These are phyloP conservation scores for Cuniculus paca DNA, from an alignment of 2,797 vertebrate species.

Conservation along the genomic window DNA sequence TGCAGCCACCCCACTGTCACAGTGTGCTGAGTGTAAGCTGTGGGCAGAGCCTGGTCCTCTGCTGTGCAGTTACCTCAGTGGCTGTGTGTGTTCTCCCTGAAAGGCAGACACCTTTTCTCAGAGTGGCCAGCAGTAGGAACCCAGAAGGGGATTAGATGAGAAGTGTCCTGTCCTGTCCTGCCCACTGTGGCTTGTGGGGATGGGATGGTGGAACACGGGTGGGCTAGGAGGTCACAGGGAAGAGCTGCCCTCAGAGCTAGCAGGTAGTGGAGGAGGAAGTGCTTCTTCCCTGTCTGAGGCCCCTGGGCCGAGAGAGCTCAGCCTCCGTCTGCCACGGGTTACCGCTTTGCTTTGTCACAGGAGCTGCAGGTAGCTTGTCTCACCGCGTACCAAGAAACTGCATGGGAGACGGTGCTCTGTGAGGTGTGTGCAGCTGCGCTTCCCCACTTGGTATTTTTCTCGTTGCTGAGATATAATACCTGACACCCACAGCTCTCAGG, in stretches of 20 bases:
- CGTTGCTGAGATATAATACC: neutral
- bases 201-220: slow-evolving; percentile 79
- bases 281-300: slow-evolving; percentile 85
- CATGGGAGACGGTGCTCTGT: no score
- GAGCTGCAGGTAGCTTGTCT: slow-evolving; percentile 63
- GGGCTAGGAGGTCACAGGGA: slow-evolving; percentile 67
- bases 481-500: neutral
- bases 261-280: slow-evolving; percentile 77
- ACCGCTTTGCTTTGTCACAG: slow-evolving; percentile 79
- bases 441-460: neutral
- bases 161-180: slow-evolving; percentile 82
- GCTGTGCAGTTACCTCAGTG: slow-evolving; percentile 20
- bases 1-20: neutral
- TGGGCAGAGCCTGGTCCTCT: neutral
- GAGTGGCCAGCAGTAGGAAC: slow-evolving; percentile 81
- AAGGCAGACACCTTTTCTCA: slow-evolving; percentile 73
- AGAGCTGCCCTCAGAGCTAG: slow-evolving; percentile 60
- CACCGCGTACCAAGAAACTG: neutral
- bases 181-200: slow-evolving; percentile 74
- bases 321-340: slow-evolving; percentile 84
- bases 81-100: slow-evolving; percentile 53
- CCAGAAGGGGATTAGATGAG: slow-evolving; percentile 79
- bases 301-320: slow-evolving; percentile 81
- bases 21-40: neutral
- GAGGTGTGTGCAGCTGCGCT: neutral